Evolutionary conservation across 2,113 vertebrate species (phyloP), one percentile per base, ranked within the genome.

Genomic region (Aphyosemion australe): DNA sequence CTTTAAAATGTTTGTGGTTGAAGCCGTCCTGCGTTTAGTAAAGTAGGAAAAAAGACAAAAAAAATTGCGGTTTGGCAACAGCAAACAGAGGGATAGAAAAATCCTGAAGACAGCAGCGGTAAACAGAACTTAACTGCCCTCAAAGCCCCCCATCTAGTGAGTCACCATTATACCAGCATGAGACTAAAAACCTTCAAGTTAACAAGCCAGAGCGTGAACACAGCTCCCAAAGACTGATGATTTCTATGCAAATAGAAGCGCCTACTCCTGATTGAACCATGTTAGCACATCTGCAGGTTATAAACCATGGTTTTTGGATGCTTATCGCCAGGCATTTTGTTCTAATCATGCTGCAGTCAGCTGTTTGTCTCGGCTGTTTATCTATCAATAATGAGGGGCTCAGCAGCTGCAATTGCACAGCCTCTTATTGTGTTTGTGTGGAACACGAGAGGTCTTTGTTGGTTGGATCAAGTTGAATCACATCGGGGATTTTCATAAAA

Each of bases 401-500:
- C 60, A 60, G 76, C 77, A 70, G 81, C 62, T 68, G 61, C 82
- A 78, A 85, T 88, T 78, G 63, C 63, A 68, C 26, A 45, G 54
- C 37, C 69, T 67, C 72, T 74, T 76, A 84, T 84, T 86, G 78
- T 85, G 80, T 84, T 84, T 73, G 72, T 66, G 62, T 41, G 71
- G 63, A 82, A 80, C 61, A 72, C 78, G 80, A 73, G 74, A 77
- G 82, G 64, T 56, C 80, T 74, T 85, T 80, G 87, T 87, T 63
- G 74, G 63, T 43, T 37, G 80, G 76, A 82, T 87, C 71, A 64
- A 79, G 67, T 68, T 81, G 80, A 77, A 81, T 88, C 72, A 68
- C 87, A 82, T 90, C 78, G 76, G 83, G 79, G 86, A 78, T 81
- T 82, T 84, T 80, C 69, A 79, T 83, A 80, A 86, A 92, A 79